Conservation (phyloP, 2,888 invertebrate species). For the Trimorus sp. region DNA sequence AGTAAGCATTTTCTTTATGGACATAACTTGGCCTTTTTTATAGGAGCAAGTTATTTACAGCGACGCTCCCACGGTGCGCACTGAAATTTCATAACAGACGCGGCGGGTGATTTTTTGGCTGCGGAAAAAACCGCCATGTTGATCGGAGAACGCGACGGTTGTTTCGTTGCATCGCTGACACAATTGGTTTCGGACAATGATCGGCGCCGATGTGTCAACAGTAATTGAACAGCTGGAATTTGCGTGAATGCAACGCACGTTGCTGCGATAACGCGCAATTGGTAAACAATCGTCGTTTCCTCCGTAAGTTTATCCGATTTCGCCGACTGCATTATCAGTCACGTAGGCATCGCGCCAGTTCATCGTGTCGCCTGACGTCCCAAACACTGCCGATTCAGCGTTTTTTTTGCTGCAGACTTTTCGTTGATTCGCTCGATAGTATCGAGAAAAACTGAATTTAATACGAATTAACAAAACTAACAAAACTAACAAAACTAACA, state of each 20-base stretch:
- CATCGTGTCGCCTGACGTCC: slow-evolving; percentile 29
- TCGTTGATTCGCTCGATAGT: no score
- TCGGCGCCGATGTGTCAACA: no score
- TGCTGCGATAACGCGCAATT: neutral
- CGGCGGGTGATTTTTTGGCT: neutral
- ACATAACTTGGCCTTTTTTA: slow-evolving; percentile 10
- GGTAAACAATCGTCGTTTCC: neutral
- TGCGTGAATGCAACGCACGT: neutral
- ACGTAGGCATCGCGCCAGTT: slow-evolving; percentile 15
- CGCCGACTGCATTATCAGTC: slow-evolving; percentile 17
- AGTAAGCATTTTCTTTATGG: neutral
- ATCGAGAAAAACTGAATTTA: no score
- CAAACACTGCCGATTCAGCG: neutral
- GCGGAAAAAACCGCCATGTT: neutral
- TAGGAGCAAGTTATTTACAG: neutral
- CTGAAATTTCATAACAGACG: neutral
- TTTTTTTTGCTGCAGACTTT: neutral
- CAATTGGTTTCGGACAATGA: neutral
- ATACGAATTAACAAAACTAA: no score
- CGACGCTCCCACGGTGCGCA: neutral
- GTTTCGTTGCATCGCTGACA: no score
- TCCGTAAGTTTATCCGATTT: slow-evolving; percentile 14
- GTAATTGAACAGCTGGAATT: no score
- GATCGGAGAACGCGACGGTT: neutral
- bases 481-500: no score